Percentiles rank a stretch among this genome's conserved stretches.
Evolutionary conservation across 2,797 vertebrate genomes (phyloP).

Genomic region (Alfaro cultratus): DNA sequence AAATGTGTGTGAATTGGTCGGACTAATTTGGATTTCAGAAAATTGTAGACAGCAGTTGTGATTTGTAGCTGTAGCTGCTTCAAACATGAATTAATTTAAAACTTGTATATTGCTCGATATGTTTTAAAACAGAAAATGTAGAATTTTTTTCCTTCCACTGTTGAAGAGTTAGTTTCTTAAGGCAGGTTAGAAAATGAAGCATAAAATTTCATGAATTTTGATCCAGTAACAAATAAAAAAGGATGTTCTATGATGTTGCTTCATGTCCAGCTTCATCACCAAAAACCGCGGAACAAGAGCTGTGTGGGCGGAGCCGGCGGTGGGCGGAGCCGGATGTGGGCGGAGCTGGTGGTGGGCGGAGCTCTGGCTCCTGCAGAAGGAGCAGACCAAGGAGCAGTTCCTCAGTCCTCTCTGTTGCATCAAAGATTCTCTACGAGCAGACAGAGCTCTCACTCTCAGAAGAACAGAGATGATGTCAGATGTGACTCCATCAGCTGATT

Average conservation of each 20-base stretch:
- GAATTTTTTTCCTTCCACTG: neutral
- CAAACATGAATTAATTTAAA: slow-evolving; percentile 15
- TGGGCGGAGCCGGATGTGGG: neutral
- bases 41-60: neutral
- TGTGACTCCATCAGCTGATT: slow-evolving; percentile 9
- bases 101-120: slow-evolving; percentile 7
- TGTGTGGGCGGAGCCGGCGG: neutral
- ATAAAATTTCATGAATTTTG: neutral
- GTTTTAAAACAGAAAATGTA: neutral
- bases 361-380: neutral
- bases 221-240: no score
- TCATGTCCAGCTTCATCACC: no score
- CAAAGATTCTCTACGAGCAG: slow-evolving; percentile 1
- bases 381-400: neutral
- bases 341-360: no score
- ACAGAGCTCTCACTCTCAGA: neutral
- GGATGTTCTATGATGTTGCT: no score
- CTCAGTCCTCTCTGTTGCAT: neutral
- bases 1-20: slow-evolving; percentile 21
- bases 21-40: slow-evolving; percentile 46
- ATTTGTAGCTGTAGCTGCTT: slow-evolving; percentile 18
- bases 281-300: no score
- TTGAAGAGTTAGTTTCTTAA: slow-evolving; percentile 26
- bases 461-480: slow-evolving; percentile 25
- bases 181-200: slow-evolving; percentile 14